Base-by-base conservation (phyloP, 2,797 vertebrate species). In the Selene dorsalis region DNA sequence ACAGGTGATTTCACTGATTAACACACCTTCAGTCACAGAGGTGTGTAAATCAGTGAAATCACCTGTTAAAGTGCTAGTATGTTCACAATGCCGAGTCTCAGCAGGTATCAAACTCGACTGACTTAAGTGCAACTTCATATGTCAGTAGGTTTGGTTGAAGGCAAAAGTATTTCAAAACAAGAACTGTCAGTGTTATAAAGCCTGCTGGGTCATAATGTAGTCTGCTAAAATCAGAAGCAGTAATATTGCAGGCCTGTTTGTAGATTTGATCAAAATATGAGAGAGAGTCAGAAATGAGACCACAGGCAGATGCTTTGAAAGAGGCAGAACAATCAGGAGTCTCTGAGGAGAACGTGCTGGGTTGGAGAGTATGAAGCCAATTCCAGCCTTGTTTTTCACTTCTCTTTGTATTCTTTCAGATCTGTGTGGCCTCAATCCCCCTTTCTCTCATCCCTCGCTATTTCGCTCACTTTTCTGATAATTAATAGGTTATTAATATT, bases 401-500 rank as follows among this genome's bases (percentile, higher is more conserved):
- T 65, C 59, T 73, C 73, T 86, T 88, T 87, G 62, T 84, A 78
- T 85, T 88, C 87, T 55, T 59, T 91, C 68, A 87, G 81, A 89
- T 87, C 75, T 76, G 75, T 75, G 74, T 80, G 87, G 77, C 84
- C 87, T 88, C 86, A 70, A 89, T 90, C 83, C 72, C 69, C 85
- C 78, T 4, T 20, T 71, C 61, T 77, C 82, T 56, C 57, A 17
- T 52, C 38, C 45, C 56, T 47, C 1, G 3, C 69, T 41, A 53
- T 65, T 73, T 63, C 71, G 69, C 68, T 73, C 66, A 72, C 64
- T 85, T 79, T 85, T 60, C 64, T 4, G 24, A 87, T 87, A 88
- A 91, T 90, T 88, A 91, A 88, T 77, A 84, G 57, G 55, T 73
- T 72, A 62, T 91, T 75, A 85, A 90, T 85, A 86, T 88, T 89